Conservation (phyloP, 2,113 vertebrate species). For the Pedionomus torquatus region DNA sequence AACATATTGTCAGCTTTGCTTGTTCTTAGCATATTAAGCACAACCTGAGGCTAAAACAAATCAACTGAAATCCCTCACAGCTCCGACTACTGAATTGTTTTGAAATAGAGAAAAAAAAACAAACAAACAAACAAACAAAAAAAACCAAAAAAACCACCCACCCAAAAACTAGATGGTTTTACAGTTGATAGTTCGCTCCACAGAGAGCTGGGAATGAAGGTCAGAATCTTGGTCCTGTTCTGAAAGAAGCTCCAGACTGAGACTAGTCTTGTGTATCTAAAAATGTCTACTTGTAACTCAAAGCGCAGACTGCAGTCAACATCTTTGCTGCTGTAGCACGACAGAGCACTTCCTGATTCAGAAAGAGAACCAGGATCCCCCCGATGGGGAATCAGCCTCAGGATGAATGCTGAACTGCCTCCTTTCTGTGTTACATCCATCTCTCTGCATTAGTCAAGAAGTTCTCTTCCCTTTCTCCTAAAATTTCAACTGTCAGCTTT, state of each 20-base stretch:
- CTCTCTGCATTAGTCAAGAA: neutral
- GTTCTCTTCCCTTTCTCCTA: neutral
- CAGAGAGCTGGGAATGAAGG: neutral
- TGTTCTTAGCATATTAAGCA: neutral
- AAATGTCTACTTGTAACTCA: accelerated
- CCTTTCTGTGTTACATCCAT: accelerated
- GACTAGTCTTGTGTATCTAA: neutral
- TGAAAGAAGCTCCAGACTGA: neutral
- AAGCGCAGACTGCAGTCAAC: neutral
- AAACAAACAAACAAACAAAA: too few relatives aligned
- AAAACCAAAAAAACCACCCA: too few relatives aligned
- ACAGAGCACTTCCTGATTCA: accelerated
- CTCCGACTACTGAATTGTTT: neutral
- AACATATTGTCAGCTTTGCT: neutral
- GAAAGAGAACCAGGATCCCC: neutral
- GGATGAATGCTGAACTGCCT: neutral
- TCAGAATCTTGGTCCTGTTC: neutral
- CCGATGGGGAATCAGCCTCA: neutral
- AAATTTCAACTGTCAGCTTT: neutral
- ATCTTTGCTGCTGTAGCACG: neutral
- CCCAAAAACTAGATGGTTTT: too few relatives aligned
- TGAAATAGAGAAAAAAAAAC: neutral
- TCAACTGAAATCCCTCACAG: neutral
- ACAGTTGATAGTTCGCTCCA: neutral
- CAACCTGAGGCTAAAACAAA: neutral